Conservation (phyloP, 2,113 vertebrate genomes). For the Aviceda subcristata region DNA sequence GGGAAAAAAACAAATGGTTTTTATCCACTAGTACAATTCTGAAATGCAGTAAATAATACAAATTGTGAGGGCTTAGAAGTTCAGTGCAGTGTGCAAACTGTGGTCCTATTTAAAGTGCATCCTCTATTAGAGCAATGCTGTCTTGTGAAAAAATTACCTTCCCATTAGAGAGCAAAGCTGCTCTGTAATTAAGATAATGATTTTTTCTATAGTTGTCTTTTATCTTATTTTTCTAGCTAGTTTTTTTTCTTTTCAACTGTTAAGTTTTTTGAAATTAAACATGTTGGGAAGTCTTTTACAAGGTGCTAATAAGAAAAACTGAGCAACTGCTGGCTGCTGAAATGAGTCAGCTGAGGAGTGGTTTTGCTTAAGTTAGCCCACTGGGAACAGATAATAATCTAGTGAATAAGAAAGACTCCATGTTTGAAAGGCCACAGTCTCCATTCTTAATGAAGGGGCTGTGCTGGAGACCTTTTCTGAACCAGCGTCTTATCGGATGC, state of each 20-base stretch:
- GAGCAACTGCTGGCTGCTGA: background rate
- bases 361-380: background rate
- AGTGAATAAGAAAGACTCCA: background rate
- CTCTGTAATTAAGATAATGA: constrained; percentile 15
- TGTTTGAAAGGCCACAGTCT: background rate
- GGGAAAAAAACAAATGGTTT: accelerated
- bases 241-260: background rate
- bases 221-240: background rate
- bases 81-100: background rate
- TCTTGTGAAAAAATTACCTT: background rate
- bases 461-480: background rate
- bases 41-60: background rate
- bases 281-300: background rate
- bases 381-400: background rate
- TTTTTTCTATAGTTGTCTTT: background rate
- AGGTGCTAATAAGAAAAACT: background rate
- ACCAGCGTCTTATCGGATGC: background rate
- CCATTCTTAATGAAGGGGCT: background rate
- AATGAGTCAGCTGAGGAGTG: background rate
- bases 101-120: background rate
- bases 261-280: background rate
- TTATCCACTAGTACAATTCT: background rate
- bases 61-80: background rate
- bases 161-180: background rate
- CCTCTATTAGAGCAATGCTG: background rate